A percentile compares a stretch with the other conserved stretches of the same genome.
These are phyloP conservation scores for Dolichotis patagonum DNA, from an alignment of 2,113 vertebrate species.

Conservation along the genomic window DNA sequence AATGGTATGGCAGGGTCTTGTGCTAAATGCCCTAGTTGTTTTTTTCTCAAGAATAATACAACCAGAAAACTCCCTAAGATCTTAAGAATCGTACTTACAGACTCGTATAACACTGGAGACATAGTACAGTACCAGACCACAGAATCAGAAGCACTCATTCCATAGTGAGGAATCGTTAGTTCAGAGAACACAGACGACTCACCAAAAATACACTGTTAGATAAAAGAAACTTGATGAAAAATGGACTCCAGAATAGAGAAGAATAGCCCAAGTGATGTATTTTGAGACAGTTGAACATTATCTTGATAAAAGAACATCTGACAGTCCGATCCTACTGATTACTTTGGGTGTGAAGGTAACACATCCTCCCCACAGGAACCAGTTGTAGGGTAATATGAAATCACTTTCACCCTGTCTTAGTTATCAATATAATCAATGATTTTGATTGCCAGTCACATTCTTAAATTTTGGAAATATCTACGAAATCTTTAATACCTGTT, in stretches of 20 bases:
- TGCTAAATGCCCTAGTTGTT: not conserved
- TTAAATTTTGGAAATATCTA: not conserved
- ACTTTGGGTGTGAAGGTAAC: not conserved
- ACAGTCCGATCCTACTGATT: not conserved
- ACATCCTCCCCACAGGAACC: not conserved
- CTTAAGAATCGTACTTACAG: not conserved
- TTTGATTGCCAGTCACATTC: not conserved
- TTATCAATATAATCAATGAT: not conserved
- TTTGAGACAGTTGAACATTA: not conserved
- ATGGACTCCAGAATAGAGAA: not conserved
- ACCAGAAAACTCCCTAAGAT: not conserved
- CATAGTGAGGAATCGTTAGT: not conserved
- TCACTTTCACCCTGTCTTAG: not conserved
- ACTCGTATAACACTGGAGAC: not conserved
- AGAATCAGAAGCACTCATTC: conserved; percentile 3
- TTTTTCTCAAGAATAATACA: not conserved
- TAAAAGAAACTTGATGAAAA: conserved; percentile 39
- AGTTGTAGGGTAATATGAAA: not conserved
- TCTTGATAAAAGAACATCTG: not conserved
- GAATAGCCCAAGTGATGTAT: not conserved
- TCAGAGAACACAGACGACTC: not conserved
- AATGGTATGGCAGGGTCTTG: not conserved
- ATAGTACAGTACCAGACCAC: not conserved
- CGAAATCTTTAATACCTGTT: not conserved
- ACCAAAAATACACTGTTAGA: not conserved